Percentiles rank a stretch among this genome's conserved stretches.
Conservation (phyloP, 2,888 invertebrate species). For the Volucella bombylans region DNA sequence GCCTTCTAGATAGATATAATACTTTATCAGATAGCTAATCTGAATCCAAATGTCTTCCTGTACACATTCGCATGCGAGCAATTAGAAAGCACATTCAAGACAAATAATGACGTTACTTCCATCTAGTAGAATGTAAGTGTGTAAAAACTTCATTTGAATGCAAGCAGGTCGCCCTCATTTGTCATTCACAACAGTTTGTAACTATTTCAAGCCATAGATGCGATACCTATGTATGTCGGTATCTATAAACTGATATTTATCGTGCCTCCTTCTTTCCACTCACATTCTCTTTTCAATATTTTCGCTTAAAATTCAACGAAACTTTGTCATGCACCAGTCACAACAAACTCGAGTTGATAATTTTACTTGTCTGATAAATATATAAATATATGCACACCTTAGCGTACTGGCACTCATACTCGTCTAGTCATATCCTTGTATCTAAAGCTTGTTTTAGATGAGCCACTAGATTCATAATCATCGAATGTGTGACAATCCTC, state of each 20-base stretch:
- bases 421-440: neutral
- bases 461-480: conserved; percentile 2
- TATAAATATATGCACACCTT: too few species aligned
- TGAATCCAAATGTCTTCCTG: too few species aligned
- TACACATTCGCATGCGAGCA: neutral
- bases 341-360: conserved; percentile 10
- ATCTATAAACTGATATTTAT: conserved; percentile 14
- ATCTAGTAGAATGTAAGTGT: conserved; percentile 39
- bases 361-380: too few species aligned
- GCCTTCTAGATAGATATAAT: too few species aligned
- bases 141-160: conserved; percentile 47
- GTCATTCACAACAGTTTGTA: conserved; percentile 48
- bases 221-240: neutral
- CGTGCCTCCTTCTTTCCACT: conserved; percentile 25
- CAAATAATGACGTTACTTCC: conserved; percentile 37
- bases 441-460: neutral
- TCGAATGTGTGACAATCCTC: conserved; percentile 57
- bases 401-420: too few species aligned
- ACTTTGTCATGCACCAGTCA: conserved; percentile 12
- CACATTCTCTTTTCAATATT: conserved; percentile 31
- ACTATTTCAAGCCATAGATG: conserved; percentile 21
- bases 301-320: conserved; percentile 49
- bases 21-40: too few species aligned
- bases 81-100: conserved; percentile 27
- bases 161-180: conserved; percentile 59